These are phyloP conservation scores for Brienomyrus longianalis DNA, from an alignment of 2,113 vertebrate genomes.

Conservation along the genomic window DNA sequence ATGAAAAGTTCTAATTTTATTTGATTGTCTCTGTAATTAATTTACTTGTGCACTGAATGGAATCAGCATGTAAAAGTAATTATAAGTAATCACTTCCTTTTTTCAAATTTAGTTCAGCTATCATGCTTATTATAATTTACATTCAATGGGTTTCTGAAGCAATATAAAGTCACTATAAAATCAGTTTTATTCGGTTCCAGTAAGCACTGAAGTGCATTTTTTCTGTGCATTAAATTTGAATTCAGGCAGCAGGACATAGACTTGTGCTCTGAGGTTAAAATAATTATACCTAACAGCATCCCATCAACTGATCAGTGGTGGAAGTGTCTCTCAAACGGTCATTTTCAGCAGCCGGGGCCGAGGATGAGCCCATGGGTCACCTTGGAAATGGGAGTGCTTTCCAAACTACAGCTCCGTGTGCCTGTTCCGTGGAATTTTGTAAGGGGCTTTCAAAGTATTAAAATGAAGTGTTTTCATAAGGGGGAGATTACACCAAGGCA, in stretches of 20 bases:
- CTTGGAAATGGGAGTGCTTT: not conserved
- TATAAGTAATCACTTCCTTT: not conserved
- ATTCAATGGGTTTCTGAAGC: not conserved
- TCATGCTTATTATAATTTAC: not conserved
- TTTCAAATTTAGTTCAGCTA: not conserved
- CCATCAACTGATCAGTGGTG: not conserved
- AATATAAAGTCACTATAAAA: not conserved
- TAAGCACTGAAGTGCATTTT: not conserved
- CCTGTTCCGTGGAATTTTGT: not conserved
- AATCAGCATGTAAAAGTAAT: not conserved
- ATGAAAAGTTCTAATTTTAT: not conserved
- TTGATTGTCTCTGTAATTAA: not conserved
- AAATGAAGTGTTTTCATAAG: not conserved
- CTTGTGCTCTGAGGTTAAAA: not conserved
- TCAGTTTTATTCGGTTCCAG: not conserved
- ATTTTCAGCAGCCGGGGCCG: not conserved
- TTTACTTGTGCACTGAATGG: not conserved
- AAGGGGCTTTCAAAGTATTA: not conserved
- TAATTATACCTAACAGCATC: not conserved
- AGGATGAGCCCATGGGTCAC: not conserved
- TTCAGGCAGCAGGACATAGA: not conserved
- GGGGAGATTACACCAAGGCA: not conserved
- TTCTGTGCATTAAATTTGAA: not conserved
- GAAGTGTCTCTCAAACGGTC: not conserved
- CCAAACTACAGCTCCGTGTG: not conserved